Base-by-base conservation (phyloP, 2,113 vertebrate species). In the Solea senegalensis region DNA sequence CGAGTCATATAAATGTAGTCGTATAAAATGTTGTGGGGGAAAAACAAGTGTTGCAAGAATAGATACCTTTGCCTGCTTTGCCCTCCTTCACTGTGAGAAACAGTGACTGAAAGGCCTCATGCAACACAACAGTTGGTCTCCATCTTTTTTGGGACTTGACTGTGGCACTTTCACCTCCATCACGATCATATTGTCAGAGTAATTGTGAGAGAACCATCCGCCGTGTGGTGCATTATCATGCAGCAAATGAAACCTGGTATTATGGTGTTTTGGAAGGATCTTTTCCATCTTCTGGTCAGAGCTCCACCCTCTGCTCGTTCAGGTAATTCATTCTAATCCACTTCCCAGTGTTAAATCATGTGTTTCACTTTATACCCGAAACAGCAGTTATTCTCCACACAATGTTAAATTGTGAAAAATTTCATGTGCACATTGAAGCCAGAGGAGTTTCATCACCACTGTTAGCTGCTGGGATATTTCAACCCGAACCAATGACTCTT, bases 151-250 rank as follows among this genome's bases (percentile, higher is more conserved):
- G 49, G 72, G 41, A 45, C 43, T 70, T 59, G 81, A 70, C 79
- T 65, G 78, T 86, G 78, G 80, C 74, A 49, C 64, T 84, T 84
- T 82, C 60, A 74, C 83, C 83, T 82, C 46, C 72, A 85, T 87
- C 83, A 83, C 75, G 79, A 83, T 80, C 82, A 68, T 76, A 79
- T 88, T 83, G 78, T 82, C 71, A 61, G 60, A 73, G 73, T 80
- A 85, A 84, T 78, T 66, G 78, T n/a, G 46, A 69, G 70, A 74
- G 76, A 86, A 70, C 86, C 12, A 55, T 50, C 40, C 5, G 55
- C 87, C 92, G 92, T 92, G 91, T 94, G 93, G 70, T 81, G 69
- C 68, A 79, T 83, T 78, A 86, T 81, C 83, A 81, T 84, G 86
- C 80, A 64, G 63, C 49, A 52, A 2, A n/a, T 54, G 62, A 88